Evolutionary conservation across 2,888 invertebrate genomes (phyloP), one percentile per base, ranked within the genome.

Genomic region (Nysson spinosus): DNA sequence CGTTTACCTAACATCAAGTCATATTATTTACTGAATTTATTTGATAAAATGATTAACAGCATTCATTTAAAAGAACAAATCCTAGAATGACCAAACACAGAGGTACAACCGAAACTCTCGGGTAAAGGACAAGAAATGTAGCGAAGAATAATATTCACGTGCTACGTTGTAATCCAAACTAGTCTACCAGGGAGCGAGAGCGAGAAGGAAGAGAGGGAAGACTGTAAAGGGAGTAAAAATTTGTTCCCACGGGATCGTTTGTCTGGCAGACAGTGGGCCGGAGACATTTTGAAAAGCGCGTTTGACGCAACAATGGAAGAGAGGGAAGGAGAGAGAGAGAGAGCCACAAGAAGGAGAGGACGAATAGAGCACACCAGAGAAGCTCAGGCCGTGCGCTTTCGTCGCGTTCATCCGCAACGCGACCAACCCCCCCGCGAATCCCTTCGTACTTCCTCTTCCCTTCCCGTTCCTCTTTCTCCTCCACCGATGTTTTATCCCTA

Each of bases 251-350:
- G 63, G 28, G 52, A 52, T 57, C 57, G 56, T 63, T 66, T 66
- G 63, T 63, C 51, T 57, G 63, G 28, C 37, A 43, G 54, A 40
- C 61, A 49, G 51, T 28, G 65, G 51, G 55, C 47, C 43, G 30
- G 52, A 40, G 37, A 63, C 63, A 50, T 56, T 60, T 69, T 62
- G 34, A 72, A 72, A 67, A 63, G 66, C 50, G 35, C 62, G 69
- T 43, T 72, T 60, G 62, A 49, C 65, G 34, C 30, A 55, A 56
- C 52, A 63, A 69, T 54, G 51, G 14, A 14, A 24, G 24, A 40
- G 24, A n/a, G 1, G 16, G 22, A 1, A 3, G 12, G 4, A 12
- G 40, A 24, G 7, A 3, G 20, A 11, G 39, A 3, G 39, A 22
- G 19, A 20, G 14, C 24, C 2, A 40, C 9, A 22, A 2, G 7